Evolutionary conservation across 2,888 invertebrate species (phyloP), one percentile per base, ranked within the genome.

Genomic region (Campoletis raptor): DNA sequence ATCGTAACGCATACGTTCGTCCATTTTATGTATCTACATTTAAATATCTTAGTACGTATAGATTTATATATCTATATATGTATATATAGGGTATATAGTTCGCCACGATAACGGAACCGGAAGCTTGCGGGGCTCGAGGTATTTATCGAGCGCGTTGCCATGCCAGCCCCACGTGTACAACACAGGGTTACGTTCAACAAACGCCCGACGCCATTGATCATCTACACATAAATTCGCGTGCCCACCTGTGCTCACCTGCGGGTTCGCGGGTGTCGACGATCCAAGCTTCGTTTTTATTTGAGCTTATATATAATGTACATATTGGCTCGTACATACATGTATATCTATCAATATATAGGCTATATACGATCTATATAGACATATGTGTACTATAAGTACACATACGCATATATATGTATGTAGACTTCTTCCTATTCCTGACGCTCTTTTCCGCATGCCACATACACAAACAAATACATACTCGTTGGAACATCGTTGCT

Each of bases 61-160:
- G n/a, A 54, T 57, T 54, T 74, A 36, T 45, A 48, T 42, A 40
- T n/a, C 54, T 10, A 69, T 10, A 54, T 45, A 72, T 45, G 69
- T 54, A 78, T 57, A 67, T 52, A 74, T 15, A 48, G 45, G 21
- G 54, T 54, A 21, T 40, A 73, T 61, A 64, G 69, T 48, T 69
- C 70, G 91, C 88, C 87, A 91, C 88, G 89, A 89, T 89, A 89
- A 89, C 88, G 87, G 87, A 89, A 89, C 88, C 89, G 89, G 89
- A 89, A 89, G 88, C 85, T 89, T 84, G 85, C 85, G 87, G 83
- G 85, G 85, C 86, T 88, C 85, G 88, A 91, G 91, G 92, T 93
- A 92, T 91, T 92, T 92, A 93, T 93, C 93, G 93, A 93, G 91
- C 94, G 91, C 92, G 94, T 94, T 94, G 93, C 94, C 93, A 94